Percentiles rank a stretch among this genome's conserved stretches.
These are phyloP conservation scores for Cremastinae sp. DNA, from an alignment of 2,888 invertebrate genomes.

Conservation along the genomic window DNA sequence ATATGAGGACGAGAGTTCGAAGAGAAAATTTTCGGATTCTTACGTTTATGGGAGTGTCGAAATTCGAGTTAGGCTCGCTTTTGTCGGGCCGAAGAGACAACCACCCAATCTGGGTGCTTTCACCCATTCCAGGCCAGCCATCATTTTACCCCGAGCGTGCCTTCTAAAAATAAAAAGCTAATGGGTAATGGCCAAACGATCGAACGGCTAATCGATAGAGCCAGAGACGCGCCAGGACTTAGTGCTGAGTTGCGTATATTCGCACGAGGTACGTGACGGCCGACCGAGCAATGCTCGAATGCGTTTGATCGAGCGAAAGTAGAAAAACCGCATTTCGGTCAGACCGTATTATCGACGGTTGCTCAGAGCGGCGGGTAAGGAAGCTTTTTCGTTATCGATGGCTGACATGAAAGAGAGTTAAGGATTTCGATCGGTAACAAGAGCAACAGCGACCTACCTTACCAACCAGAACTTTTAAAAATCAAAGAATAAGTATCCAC, in stretches of 20 bases:
- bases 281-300: neutral
- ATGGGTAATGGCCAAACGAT: constrained; percentile 71
- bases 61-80: constrained; percentile 68
- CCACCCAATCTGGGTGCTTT: constrained; percentile 28
- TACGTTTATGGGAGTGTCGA: constrained; percentile 45
- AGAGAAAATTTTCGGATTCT: neutral
- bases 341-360: constrained; percentile 5
- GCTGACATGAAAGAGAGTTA: neutral
- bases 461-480: no score
- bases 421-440: no score
- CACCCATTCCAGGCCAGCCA: neutral
- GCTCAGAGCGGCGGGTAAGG: neutral
- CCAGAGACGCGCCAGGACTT: constrained; percentile 48
- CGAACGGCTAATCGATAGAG: constrained; percentile 74
- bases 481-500: no score
- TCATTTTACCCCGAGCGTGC: constrained; percentile 39
- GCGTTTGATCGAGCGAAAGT: constrained; percentile 13
- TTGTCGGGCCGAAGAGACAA: constrained; percentile 67
- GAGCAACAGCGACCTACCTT: no score
- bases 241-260: neutral
- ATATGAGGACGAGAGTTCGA: no score
- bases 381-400: neutral
- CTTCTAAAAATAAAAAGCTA: constrained; percentile 73
- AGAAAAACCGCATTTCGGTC: constrained; percentile 13
- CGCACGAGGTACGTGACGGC: constrained; percentile 13